A percentile compares a stretch with the other conserved stretches of the same genome.
phyloP scores from a whole-genome alignment of 2,888 invertebrate species.

The Eristalinus sepulchralis region DNA sequence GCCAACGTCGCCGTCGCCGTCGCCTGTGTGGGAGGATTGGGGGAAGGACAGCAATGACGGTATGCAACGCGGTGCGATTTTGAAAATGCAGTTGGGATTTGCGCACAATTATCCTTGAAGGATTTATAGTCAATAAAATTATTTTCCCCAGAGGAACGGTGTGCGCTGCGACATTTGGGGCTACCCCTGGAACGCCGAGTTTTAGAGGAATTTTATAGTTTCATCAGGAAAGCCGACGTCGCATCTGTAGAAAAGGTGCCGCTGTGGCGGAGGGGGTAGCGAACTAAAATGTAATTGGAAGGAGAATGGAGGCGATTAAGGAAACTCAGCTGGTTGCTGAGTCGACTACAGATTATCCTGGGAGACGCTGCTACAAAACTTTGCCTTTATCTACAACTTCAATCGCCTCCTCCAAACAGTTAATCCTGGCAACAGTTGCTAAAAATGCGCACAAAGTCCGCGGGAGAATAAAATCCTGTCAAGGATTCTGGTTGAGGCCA shows the following conservation, averaged over 20 bases:
- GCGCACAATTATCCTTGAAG: not conserved
- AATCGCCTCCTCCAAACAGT: not conserved
- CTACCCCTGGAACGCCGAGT: not conserved
- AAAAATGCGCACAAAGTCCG: not conserved
- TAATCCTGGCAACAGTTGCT: not conserved
- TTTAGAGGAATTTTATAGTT: slow-evolving; percentile 13
- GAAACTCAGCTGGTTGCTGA: not conserved
- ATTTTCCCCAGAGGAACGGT: not conserved
- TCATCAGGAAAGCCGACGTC: not conserved
- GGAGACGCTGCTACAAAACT: not conserved
- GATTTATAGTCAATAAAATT: slow-evolving; percentile 43
- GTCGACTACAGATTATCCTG: not conserved
- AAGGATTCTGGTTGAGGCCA: too few relatives aligned
- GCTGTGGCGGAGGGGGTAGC: too few relatives aligned
- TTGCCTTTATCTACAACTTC: not conserved
- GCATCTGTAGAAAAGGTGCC: not conserved
- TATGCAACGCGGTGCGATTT: not conserved
- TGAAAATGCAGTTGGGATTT: not conserved
- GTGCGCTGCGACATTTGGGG: not conserved
- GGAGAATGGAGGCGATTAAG: not conserved
- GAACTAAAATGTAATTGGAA: not conserved
- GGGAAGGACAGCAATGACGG: not conserved
- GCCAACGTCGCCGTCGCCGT: too few relatives aligned
- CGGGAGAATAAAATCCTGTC: too few relatives aligned
- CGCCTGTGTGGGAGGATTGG: too few relatives aligned